These are phyloP conservation scores for Dryas iulia DNA, from an alignment of 1,140 invertebrate genomes.

Conservation along the genomic window DNA sequence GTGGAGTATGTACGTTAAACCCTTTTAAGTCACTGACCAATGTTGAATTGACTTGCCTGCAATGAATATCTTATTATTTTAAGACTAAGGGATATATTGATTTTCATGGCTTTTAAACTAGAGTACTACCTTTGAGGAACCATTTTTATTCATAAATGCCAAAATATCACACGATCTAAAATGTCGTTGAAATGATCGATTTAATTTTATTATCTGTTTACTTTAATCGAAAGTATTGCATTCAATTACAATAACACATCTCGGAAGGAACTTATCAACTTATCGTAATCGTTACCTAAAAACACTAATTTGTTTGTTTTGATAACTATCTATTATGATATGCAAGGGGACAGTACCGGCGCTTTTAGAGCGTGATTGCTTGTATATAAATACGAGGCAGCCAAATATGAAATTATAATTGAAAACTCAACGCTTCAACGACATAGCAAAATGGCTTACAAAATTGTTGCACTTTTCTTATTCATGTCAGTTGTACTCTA, in stretches of 20 bases:
- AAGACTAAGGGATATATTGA: too few relatives aligned
- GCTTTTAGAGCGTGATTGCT: neutral
- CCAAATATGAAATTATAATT: neutral
- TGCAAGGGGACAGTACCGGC: neutral
- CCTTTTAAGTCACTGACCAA: too few relatives aligned
- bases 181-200: too few relatives aligned
- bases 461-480: neutral
- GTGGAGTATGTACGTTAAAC: too few relatives aligned
- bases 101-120: too few relatives aligned
- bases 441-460: neutral
- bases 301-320: neutral
- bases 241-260: neutral
- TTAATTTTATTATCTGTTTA: too few relatives aligned
- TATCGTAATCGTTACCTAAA: neutral
- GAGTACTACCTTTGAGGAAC: too few relatives aligned
- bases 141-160: too few relatives aligned
- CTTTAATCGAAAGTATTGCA: neutral
- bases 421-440: neutral
- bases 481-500: neutral
- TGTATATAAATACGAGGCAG: neutral
- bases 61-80: too few relatives aligned
- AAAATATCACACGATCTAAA: too few relatives aligned
- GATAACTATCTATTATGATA: neutral
- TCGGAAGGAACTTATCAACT: neutral
- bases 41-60: too few relatives aligned